Evolutionary conservation across 1,140 invertebrate species (phyloP).

Genomic region (Magallana ariakensis): DNA sequence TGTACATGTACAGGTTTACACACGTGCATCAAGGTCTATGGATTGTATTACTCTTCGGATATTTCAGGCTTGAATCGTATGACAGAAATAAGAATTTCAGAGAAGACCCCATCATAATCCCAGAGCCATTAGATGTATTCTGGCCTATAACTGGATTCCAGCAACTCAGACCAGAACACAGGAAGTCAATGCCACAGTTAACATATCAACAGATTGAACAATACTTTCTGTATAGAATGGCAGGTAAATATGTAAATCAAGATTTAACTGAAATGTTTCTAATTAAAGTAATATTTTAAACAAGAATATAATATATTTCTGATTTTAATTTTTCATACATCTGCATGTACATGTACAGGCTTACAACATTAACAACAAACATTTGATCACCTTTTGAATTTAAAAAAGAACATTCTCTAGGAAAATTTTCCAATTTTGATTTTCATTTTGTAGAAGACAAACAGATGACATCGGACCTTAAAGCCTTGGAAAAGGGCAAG

Average conservation of each 20-base stretch:
- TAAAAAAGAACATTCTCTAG: no score
- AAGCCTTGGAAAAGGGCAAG: slow-evolving; percentile 46
- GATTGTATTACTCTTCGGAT: background rate
- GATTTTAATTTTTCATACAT: no score
- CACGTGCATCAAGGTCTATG: no score
- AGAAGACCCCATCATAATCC: background rate
- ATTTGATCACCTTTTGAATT: no score
- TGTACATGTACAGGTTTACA: background rate
- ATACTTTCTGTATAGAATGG: slow-evolving; percentile 47
- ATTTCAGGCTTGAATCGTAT: slow-evolving; percentile 49
- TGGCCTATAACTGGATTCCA: slow-evolving; percentile 41
- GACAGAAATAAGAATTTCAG: slow-evolving; percentile 48
- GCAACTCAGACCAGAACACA: slow-evolving; percentile 42
- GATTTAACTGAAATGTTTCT: no score
- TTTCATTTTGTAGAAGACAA: background rate
- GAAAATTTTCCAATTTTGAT: no score
- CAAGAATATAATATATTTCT: no score
- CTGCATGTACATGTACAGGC: no score
- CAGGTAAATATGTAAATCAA: slow-evolving; percentile 29
- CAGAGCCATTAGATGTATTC: background rate
- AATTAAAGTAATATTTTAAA: no score
- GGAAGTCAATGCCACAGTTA: background rate
- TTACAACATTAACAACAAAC: no score
- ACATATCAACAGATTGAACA: slow-evolving; percentile 29
- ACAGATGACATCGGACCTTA: background rate